Base-by-base conservation (phyloP, 2,797 vertebrate species). In the Lophius americanus region DNA sequence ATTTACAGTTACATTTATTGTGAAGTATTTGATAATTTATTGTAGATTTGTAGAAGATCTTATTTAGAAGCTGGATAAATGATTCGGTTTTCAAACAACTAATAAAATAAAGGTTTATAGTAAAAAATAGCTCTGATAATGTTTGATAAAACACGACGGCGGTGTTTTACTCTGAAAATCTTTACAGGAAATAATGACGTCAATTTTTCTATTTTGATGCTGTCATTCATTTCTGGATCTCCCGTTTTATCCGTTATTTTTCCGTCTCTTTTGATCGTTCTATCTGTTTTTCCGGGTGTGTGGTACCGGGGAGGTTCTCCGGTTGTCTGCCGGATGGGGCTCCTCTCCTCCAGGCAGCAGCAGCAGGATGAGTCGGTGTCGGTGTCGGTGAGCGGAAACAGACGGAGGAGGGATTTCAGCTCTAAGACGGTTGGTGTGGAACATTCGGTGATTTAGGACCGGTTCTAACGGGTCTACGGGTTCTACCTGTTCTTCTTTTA, bases 211-310 rank as follows among this genome's bases (percentile, higher is more conserved):
- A 8, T 0, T 0, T 69, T 68, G 63, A 72, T 49, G 3, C 36
- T 0, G 7, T 51, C 57, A 8, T 38, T 70, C 72, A 75, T 76
- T 38, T 56, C 62, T 6, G 50, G 60, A 39, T 67, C 53, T 61
- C 60, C 73, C 70, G 80, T 69, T 71, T 76, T 66, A 49, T 48
- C 73, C 70, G 80, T 69, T 71, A 78, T 66, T 51, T 48, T 73
- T 43, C 71, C n/a, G 53, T 13, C 32, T 71, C 56, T 63, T 11
- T 36, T 39, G 52, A 23, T 9, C 38, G 2, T 51, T 57, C 23
- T 42, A 13, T 2, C 33, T 5, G 7, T 51, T 67, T 32, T 38
- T 9, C 37, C 47, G 49, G 46, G 10, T 39, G 7, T 7, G 3
- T 3, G 23, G 41, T 37, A 10, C 65, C 44, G 57, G 23, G 51